A percentile compares a stretch with the other conserved stretches of the same genome.
These are phyloP conservation scores for Entelurus aequoreus DNA, from an alignment of 2,113 vertebrate genomes.

Conservation along the genomic window DNA sequence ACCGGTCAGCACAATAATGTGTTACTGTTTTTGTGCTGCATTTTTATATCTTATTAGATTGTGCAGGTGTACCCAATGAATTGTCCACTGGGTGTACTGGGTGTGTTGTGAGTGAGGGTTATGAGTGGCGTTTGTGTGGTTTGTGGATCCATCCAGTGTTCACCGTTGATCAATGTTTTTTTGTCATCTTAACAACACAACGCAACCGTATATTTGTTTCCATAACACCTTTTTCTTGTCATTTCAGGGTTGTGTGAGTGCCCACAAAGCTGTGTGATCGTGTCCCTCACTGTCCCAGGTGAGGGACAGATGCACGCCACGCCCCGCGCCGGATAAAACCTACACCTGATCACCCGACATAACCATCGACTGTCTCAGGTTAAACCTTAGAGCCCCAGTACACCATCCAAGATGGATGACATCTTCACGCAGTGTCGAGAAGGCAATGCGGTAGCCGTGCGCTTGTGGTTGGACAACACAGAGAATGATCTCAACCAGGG, in stretches of 20 bases:
- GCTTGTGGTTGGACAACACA: conserved; percentile 96
- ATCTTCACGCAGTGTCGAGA: conserved; percentile 97
- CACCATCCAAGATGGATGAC: conserved; percentile 80
- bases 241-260: conserved; percentile 8
- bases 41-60: too few species aligned
- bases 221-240: background rate
- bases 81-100: background rate
- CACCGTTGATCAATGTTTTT: background rate
- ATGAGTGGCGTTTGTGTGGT: background rate
- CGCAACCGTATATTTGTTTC: background rate
- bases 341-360: conserved; percentile 27
- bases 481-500: conserved; percentile 98
- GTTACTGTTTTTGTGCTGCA: too few species aligned
- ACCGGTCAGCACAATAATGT: too few species aligned
- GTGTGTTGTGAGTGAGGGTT: background rate
- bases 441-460: conserved; percentile 92
- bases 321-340: conserved; percentile 20
- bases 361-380: conserved; percentile 10
- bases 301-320: conserved; percentile 57
- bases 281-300: conserved; percentile 28
- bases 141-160: background rate
- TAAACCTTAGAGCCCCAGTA: conserved; percentile 30
- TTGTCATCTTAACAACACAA: background rate
- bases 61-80: too few species aligned
- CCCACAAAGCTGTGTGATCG: background rate